phyloP scores from a whole-genome alignment of 2,113 vertebrate species.

The Triplophysa tibetana region DNA sequence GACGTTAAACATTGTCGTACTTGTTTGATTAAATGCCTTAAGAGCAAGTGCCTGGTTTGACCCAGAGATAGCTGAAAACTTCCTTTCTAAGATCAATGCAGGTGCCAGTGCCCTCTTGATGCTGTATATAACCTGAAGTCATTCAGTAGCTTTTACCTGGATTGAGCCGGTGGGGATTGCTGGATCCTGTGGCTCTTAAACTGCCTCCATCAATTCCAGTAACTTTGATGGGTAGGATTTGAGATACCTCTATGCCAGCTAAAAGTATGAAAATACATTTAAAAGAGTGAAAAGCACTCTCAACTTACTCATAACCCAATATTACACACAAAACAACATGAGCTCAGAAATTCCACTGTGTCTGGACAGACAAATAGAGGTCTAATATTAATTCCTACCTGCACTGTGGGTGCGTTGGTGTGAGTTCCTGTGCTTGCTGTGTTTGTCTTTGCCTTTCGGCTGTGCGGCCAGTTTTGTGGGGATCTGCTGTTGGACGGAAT shows the following conservation, averaged over 20 bases:
- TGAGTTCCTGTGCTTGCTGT: conserved; percentile 71
- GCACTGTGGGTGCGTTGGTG: conserved; percentile 86
- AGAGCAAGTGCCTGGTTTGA: too few species aligned
- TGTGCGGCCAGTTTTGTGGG: conserved; percentile 87
- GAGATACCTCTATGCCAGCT: conserved; percentile 83
- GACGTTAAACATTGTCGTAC: too few species aligned
- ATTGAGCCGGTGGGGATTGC: conserved; percentile 60
- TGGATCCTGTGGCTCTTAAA: conserved; percentile 65
- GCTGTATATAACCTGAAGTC: too few species aligned
- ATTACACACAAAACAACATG: background rate
- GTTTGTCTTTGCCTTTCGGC: conserved; percentile 81
- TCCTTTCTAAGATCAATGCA: background rate
- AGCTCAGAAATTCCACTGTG: background rate
- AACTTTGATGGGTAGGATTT: conserved; percentile 73
- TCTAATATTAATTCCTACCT: conserved; percentile 65
- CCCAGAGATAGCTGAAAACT: too few species aligned
- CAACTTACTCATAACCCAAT: background rate
- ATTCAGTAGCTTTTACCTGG: conserved; percentile 55
- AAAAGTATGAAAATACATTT: conserved; percentile 1
- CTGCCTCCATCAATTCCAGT: conserved; percentile 76
- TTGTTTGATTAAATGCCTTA: too few species aligned
- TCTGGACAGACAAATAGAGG: background rate
- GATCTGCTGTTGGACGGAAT: conserved; percentile 87
- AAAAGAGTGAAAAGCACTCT: too few species aligned
- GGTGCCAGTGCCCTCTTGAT: background rate